Base-by-base conservation (phyloP, 2,113 vertebrate genomes). In the Pipa parva region DNA sequence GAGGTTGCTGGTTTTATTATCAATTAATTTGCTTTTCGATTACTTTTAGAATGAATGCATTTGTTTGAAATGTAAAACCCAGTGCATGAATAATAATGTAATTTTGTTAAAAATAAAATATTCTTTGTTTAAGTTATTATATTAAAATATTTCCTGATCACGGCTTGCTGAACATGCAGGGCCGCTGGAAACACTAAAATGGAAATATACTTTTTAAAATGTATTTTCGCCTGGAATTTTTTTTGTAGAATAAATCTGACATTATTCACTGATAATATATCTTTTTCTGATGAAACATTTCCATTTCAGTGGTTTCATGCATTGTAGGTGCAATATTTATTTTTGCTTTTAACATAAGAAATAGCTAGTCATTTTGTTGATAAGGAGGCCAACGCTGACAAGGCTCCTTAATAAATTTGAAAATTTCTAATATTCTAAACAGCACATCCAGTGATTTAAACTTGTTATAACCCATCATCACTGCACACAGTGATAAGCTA, bases 201-300 rank as follows among this genome's bases (percentile, higher is more conserved):
- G 31, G 8, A 8, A 2, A 8, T 33, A 33, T 33, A 3, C 12
- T 33, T 33, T 2, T 39, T 11, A 39, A 39, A 39, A n/a, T n/a
- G n/a, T n/a, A n/a, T n/a, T n/a, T n/a, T n/a, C n/a, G n/a, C n/a
- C n/a, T n/a, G n/a, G n/a, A n/a, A n/a, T n/a, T n/a, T n/a, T n/a
- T n/a, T n/a, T n/a, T n/a, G n/a, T n/a, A n/a, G n/a, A n/a, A n/a
- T n/a, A n/a, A n/a, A n/a, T n/a, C n/a, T n/a, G 24, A 15, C 45
- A 39, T 42, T 28, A 45, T 45, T 45, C 25, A 45, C 50, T n/a
- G 20, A 55, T 64, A 26, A 64, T 45, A 55, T 51, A 51, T 55
- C 24, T 28, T 64, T 55, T 27, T 15, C 8, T 26, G 39, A 64
- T 28, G 28, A 28, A 55, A 55, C 50, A 55, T 64, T 29, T 27